Conservation (phyloP, 1,140 invertebrate genomes). For the Acromyrmex echinatior region DNA sequence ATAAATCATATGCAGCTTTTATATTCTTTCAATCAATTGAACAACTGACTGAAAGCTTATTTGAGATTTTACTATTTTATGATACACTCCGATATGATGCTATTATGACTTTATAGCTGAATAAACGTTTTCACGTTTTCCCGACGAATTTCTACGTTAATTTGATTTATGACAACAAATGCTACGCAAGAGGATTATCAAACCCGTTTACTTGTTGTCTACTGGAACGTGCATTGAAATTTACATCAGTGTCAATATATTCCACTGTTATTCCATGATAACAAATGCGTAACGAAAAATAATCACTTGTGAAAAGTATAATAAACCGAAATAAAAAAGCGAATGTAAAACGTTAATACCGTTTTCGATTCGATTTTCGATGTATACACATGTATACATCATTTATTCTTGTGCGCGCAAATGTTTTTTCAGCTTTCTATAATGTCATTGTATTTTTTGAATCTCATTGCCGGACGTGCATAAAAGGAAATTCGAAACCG, state of each 20-base stretch:
- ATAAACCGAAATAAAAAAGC: background rate
- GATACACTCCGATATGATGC: constrained; percentile 7
- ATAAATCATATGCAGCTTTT: background rate
- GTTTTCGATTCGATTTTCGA: background rate
- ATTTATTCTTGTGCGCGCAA: background rate
- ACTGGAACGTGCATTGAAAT: constrained; percentile 27
- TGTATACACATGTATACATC: background rate
- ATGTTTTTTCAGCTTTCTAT: background rate
- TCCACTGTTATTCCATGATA: background rate
- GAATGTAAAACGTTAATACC: background rate
- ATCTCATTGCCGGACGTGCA: background rate
- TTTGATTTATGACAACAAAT: constrained; percentile 53
- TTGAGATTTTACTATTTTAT: constrained; percentile 37
- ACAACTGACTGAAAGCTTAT: constrained; percentile 9
- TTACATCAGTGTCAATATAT: constrained; percentile 40
- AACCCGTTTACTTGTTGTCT: constrained; percentile 12
- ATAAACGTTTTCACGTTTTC: constrained; percentile 51
- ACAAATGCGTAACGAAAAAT: constrained; percentile 24
- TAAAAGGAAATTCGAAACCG: constrained; percentile 54
- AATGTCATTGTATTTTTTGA: background rate
- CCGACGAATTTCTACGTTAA: constrained; percentile 54
- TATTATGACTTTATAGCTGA: constrained; percentile 51
- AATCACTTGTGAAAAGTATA: constrained; percentile 15
- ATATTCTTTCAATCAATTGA: background rate
- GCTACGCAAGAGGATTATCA: constrained; percentile 50